Percentiles rank a stretch among this genome's conserved stretches.
phyloP scores from a whole-genome alignment of 2,888 invertebrate genomes.

The Schizotus pectinicornis region DNA sequence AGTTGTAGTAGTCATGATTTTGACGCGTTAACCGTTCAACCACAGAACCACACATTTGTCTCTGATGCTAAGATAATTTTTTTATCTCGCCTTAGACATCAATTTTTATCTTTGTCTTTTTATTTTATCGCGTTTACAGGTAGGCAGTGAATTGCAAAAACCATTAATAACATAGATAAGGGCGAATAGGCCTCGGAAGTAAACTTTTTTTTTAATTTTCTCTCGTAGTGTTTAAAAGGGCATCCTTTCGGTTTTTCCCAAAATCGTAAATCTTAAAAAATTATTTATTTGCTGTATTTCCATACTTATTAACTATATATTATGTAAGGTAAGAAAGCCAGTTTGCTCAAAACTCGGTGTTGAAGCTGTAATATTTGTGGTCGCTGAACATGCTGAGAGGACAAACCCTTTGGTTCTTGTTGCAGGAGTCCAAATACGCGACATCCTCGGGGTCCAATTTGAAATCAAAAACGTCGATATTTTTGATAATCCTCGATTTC shows the following conservation, averaged over 20 bases:
- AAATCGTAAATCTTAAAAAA: too few species aligned
- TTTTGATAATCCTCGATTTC: constrained; percentile 70
- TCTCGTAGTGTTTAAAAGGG: too few species aligned
- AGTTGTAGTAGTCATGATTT: too few species aligned
- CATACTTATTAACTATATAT: too few species aligned
- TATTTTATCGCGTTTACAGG: neutral
- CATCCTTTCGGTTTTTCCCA: neutral
- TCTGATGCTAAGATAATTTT: constrained; percentile 45
- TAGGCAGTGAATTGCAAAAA: neutral
- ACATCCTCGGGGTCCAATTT: constrained; percentile 72
- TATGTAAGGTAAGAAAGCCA: too few species aligned
- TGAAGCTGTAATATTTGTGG: constrained; percentile 55
- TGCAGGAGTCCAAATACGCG: constrained; percentile 69
- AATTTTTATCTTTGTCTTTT: neutral
- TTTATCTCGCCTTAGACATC: constrained; percentile 12
- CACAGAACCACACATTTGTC: constrained; percentile 45
- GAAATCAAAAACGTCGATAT: constrained; percentile 80
- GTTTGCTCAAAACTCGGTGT: constrained; percentile 44
- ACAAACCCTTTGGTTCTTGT: constrained; percentile 70
- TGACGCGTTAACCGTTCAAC: neutral
- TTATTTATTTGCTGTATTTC: too few species aligned
- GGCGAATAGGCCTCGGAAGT: neutral
- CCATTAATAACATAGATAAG: neutral
- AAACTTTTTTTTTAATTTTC: neutral
- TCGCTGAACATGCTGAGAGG: constrained; percentile 45